A percentile compares a stretch with the other conserved stretches of the same genome.
These are phyloP conservation scores for Parapristionchus giblindavisi DNA, from an alignment of 2,888 invertebrate genomes.

Conservation along the genomic window DNA sequence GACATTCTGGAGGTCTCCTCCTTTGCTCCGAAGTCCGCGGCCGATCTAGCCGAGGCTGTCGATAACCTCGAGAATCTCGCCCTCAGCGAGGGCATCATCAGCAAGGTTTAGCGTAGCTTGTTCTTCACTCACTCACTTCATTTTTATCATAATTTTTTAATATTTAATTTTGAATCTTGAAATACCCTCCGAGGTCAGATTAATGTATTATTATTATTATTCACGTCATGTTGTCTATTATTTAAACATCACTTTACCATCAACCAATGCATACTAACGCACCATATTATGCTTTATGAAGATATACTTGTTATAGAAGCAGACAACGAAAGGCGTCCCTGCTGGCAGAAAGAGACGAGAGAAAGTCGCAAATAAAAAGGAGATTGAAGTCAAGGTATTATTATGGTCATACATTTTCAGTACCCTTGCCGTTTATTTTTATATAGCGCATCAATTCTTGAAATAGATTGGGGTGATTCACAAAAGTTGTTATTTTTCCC, in stretches of 20 bases:
- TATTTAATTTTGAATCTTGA: background rate
- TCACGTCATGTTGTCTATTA: too few relatives aligned
- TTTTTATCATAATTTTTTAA: background rate
- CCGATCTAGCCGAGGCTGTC: conserved; percentile 2
- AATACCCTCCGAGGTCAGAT: too few relatives aligned
- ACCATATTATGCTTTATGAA: background rate
- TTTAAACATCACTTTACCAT: background rate
- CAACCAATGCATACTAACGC: background rate
- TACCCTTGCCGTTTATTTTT: too few relatives aligned
- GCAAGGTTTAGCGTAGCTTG: background rate
- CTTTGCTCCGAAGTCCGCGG: background rate
- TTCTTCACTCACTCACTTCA: background rate
- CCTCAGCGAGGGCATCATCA: conserved; percentile 20
- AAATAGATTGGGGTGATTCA: too few relatives aligned
- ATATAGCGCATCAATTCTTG: too few relatives aligned
- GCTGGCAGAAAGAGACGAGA: conserved; percentile 19
- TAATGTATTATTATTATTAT: too few relatives aligned
- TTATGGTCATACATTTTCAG: too few relatives aligned
- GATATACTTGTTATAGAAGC: background rate
- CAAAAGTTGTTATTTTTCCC: too few relatives aligned
- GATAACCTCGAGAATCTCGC: conserved; percentile 31
- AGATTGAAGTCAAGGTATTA: background rate
- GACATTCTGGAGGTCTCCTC: background rate
- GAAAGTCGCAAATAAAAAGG: conserved; percentile 19
- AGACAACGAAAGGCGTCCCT: conserved; percentile 28